A percentile compares a stretch with the other conserved stretches of the same genome.
phyloP scores from a whole-genome alignment of 2,888 invertebrate species.

The Melinaea menophilus region DNA sequence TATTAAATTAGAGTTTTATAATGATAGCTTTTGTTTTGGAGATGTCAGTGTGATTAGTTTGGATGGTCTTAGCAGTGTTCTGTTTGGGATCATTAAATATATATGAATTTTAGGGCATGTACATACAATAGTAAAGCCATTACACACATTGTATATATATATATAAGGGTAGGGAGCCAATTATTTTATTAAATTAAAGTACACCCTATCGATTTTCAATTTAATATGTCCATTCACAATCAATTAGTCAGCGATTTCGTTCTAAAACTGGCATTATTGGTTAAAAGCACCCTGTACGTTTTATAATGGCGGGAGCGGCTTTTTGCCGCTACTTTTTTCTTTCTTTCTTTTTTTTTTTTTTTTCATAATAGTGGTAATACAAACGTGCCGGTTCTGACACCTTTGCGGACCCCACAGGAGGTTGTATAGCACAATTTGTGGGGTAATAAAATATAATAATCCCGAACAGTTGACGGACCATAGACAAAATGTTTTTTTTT shows the following conservation, averaged over 20 bases:
- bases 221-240: slow-evolving; percentile 62
- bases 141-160: not conserved
- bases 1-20: not conserved
- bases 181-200: slow-evolving; percentile 13
- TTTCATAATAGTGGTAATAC: slow-evolving; percentile 70
- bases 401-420: slow-evolving; percentile 73
- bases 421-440: slow-evolving; percentile 65
- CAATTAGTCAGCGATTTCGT: slow-evolving; percentile 72
- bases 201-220: slow-evolving; percentile 56
- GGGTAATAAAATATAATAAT: slow-evolving; percentile 71
- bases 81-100: not conserved
- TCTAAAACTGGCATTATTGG: slow-evolving; percentile 57
- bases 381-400: slow-evolving; percentile 73
- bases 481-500: slow-evolving; percentile 22
- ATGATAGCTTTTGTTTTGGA: slow-evolving; percentile 2
- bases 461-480: slow-evolving; percentile 36
- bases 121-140: not conserved
- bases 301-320: slow-evolving; percentile 56
- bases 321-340: slow-evolving; percentile 55
- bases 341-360: slow-evolving; percentile 44
- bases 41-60: not conserved
- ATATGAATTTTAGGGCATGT: not conserved
- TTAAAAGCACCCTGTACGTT: slow-evolving; percentile 56
- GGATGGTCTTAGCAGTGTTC: too few species aligned
- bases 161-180: not conserved